Percentiles rank a stretch among this genome's conserved stretches.
Conservation (phyloP, 1,140 invertebrate genomes). For the Cylas formicarius region DNA sequence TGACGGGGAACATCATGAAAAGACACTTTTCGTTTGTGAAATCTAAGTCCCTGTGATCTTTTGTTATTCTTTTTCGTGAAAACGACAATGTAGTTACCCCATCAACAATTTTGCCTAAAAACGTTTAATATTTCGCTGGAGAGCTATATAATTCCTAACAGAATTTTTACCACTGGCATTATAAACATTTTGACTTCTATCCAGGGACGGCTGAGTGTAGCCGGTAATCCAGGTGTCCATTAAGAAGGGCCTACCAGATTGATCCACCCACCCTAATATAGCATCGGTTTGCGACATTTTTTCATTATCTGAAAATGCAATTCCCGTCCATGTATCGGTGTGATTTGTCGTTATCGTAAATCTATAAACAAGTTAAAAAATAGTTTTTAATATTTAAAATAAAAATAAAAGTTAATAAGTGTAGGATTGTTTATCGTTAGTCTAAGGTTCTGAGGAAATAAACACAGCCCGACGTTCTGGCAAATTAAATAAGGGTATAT, state of each 20-base stretch:
- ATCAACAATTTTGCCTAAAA: conserved; percentile 53
- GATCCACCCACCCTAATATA: conserved; percentile 81
- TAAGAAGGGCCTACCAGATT: conserved; percentile 66
- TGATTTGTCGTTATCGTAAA: conserved; percentile 83
- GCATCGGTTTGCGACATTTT: conserved; percentile 82
- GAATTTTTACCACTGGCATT: conserved; percentile 52
- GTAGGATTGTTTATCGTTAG: too few relatives aligned
- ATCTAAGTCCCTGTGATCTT: conserved; percentile 72
- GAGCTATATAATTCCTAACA: too few relatives aligned
- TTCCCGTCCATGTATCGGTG: conserved; percentile 84
- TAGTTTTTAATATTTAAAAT: not conserved
- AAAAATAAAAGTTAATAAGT: conserved; percentile 1
- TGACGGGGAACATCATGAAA: conserved; percentile 82
- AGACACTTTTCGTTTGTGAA: conserved; percentile 77
- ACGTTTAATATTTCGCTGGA: too few relatives aligned
- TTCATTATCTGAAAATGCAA: conserved; percentile 82
- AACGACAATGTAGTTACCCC: conserved; percentile 76
- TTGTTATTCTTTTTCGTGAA: conserved; percentile 67
- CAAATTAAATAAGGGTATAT: too few relatives aligned
- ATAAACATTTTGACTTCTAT: conserved; percentile 68
- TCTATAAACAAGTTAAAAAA: conserved; percentile 23
- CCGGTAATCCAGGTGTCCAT: conserved; percentile 84
- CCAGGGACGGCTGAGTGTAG: conserved; percentile 68
- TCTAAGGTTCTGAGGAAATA: too few relatives aligned
- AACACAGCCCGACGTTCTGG: too few relatives aligned